phyloP scores from a whole-genome alignment of 2,888 invertebrate genomes.

The Dicyrtomina minuta region DNA sequence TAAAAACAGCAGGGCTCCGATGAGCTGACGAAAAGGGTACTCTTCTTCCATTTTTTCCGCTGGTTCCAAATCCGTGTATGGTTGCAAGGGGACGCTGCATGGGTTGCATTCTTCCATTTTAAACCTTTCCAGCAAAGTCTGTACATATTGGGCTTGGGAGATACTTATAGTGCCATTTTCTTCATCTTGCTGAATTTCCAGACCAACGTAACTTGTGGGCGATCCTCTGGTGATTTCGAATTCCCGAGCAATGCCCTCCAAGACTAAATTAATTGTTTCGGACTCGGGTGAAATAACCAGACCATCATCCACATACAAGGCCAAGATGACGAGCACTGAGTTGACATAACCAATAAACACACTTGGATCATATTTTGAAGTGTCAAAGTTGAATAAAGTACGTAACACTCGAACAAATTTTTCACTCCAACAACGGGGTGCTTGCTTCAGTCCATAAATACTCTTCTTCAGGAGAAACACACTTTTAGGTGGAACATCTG shows the following conservation, averaged over 20 bases:
- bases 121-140: too few relatives aligned
- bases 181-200: constrained; percentile 18
- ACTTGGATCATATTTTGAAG: constrained; percentile 26
- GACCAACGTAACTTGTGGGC: constrained; percentile 27
- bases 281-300: constrained; percentile 1
- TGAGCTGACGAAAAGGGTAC: constrained; percentile 38
- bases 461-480: constrained; percentile 31
- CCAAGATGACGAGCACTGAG: too few relatives aligned
- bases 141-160: constrained; percentile 4
- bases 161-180: background rate
- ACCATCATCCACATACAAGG: constrained; percentile 39
- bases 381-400: constrained; percentile 27
- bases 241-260: background rate
- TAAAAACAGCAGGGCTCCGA: constrained; percentile 47
- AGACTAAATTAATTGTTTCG: background rate
- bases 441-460: too few relatives aligned
- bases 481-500: background rate
- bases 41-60: background rate
- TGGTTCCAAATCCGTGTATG: constrained; percentile 20
- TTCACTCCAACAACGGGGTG: constrained; percentile 47
- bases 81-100: too few relatives aligned
- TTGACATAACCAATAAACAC: constrained; percentile 18
- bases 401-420: constrained; percentile 23
- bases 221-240: constrained; percentile 19
- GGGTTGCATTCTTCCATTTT: too few relatives aligned